A percentile compares a stretch with the other conserved stretches of the same genome.
phyloP scores from a whole-genome alignment of 1,140 invertebrate genomes.

The Bombus superbus region DNA sequence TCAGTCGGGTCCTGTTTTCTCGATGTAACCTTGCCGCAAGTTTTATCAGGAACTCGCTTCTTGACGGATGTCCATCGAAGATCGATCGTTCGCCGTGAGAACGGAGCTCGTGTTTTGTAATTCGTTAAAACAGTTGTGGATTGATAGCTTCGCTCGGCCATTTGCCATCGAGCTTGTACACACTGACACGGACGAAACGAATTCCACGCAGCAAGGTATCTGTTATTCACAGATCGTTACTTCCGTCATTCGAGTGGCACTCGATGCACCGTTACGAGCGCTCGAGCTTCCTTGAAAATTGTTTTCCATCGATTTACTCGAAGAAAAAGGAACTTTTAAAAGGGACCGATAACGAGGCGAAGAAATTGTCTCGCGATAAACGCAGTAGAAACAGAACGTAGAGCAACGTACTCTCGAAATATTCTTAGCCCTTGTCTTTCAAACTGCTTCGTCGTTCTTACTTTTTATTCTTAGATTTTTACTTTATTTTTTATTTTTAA shows the following conservation, averaged over 20 bases:
- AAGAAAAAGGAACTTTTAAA: too few species aligned
- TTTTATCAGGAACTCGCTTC: slow-evolving; percentile 42
- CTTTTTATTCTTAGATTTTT: too few species aligned
- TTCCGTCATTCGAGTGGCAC: not conserved
- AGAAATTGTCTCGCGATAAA: not conserved
- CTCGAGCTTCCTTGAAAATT: not conserved
- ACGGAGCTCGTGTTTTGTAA: not conserved
- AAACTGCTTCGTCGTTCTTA: too few species aligned
- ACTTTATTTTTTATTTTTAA: too few species aligned
- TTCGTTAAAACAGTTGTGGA: slow-evolving; percentile 14
- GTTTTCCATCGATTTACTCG: slow-evolving; percentile 5
- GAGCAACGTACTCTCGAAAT: too few species aligned
- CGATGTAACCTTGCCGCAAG: not conserved
- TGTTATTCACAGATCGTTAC: slow-evolving; percentile 36
- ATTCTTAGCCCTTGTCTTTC: too few species aligned
- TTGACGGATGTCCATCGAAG: slow-evolving; percentile 42
- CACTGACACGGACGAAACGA: not conserved
- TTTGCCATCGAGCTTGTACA: not conserved
- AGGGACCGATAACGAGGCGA: not conserved
- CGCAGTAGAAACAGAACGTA: too few species aligned
- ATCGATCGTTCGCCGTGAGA: slow-evolving; percentile 24
- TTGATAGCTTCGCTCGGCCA: not conserved
- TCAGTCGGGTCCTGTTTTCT: not conserved
- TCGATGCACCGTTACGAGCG: not conserved
- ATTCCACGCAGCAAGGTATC: not conserved